Conservation (phyloP, 2,113 vertebrate genomes). For the Microtus oregoni region DNA sequence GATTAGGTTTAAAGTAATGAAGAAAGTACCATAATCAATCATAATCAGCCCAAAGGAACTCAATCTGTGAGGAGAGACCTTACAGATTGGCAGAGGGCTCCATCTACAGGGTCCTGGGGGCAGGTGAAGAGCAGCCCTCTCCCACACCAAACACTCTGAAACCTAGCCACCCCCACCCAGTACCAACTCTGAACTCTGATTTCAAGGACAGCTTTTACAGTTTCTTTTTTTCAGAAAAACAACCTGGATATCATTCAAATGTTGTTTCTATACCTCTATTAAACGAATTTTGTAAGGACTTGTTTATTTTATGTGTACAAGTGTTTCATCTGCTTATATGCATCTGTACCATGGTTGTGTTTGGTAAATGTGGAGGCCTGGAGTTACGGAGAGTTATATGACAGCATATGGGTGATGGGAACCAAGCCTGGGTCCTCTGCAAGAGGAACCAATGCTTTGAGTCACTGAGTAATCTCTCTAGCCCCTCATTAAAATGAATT, state of each 20-base stretch:
- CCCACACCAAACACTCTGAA: accelerated
- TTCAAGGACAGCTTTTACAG: neutral
- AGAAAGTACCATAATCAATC: conserved; percentile 99
- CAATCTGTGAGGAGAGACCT: conserved; percentile 87
- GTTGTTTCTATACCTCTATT: neutral
- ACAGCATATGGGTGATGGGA: too few relatives aligned
- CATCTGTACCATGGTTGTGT: neutral
- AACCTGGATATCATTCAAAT: neutral
- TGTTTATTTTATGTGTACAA: neutral
- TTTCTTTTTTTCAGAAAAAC: neutral
- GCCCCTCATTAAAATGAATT: neutral
- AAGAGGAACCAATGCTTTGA: neutral
- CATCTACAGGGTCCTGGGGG: conserved; percentile 90
- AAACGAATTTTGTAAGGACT: neutral
- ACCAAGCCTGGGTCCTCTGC: neutral
- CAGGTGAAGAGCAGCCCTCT: conserved; percentile 19
- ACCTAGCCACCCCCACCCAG: accelerated
- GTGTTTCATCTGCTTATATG: too few relatives aligned
- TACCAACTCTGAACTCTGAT: neutral
- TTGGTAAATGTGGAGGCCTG: neutral
- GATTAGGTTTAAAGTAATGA: conserved; percentile 99
- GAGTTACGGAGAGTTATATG: neutral
- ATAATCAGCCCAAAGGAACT: conserved; percentile 95
- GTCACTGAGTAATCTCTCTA: neutral
- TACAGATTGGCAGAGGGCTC: conserved; percentile 89